phyloP scores from a whole-genome alignment of 2,888 invertebrate genomes.

The Acleris emargana region DNA sequence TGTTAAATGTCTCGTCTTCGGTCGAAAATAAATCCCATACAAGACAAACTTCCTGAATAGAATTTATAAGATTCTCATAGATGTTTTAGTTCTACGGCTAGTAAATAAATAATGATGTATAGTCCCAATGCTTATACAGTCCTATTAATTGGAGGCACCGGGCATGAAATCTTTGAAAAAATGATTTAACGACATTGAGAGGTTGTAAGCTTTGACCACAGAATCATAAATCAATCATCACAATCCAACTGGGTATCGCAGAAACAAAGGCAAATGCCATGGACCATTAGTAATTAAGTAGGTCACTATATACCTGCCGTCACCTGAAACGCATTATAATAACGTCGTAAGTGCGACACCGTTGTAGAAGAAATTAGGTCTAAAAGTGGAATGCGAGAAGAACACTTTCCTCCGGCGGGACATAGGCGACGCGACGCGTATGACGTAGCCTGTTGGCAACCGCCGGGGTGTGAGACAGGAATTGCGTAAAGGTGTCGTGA shows the following conservation, averaged over 20 bases:
- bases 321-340: not conserved
- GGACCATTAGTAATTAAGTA: constrained; percentile 32
- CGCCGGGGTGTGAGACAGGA: constrained; percentile 72
- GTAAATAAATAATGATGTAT: too few species aligned
- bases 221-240: constrained; percentile 31
- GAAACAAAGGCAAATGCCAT: constrained; percentile 28
- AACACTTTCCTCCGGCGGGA: constrained; percentile 60
- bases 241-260: constrained; percentile 15
- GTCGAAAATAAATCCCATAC: constrained; percentile 23
- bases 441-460: constrained; percentile 76
- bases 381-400: constrained; percentile 59
- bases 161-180: not conserved
- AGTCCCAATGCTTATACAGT: too few species aligned
- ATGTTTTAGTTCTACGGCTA: not conserved
- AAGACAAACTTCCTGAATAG: constrained; percentile 24
- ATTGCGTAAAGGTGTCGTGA: constrained; percentile 80
- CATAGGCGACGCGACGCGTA: constrained; percentile 54
- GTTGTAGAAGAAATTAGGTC: constrained; percentile 56
- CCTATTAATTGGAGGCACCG: not conserved
- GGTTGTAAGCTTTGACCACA: not conserved
- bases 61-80: not conserved
- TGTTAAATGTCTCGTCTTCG: constrained; percentile 5
- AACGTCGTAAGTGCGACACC: constrained; percentile 41
- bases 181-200: not conserved
- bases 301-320: constrained; percentile 33